Evolutionary conservation across 2,113 vertebrate species (phyloP).

Genomic region (Corythaeola cristata): DNA sequence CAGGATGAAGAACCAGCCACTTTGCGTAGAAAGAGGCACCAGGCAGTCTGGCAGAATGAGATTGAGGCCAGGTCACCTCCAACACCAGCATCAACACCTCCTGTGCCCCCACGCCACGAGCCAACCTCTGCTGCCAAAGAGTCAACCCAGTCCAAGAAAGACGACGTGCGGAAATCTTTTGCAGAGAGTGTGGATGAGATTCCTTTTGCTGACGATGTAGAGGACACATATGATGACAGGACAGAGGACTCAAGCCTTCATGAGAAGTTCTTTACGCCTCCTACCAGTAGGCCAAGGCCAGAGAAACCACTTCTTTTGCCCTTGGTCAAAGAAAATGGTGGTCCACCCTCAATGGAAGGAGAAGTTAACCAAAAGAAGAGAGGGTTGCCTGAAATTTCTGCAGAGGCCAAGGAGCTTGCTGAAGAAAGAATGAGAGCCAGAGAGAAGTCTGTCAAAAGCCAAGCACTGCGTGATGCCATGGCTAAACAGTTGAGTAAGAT

Average conservation of each 20-base stretch:
- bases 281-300: constrained; percentile 77
- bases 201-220: constrained; percentile 94
- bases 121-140: constrained; percentile 55
- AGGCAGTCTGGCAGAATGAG: constrained; percentile 78
- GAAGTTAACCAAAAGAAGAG: constrained; percentile 58
- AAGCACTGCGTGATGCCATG: constrained; percentile 91
- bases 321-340: constrained; percentile 84
- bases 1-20: constrained; percentile 89
- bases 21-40: constrained; percentile 76
- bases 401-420: constrained; percentile 91
- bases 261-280: constrained; percentile 86
- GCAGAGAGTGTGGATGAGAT: constrained; percentile 96
- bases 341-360: constrained; percentile 72
- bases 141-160: constrained; percentile 66
- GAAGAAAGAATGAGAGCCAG: constrained; percentile 92
- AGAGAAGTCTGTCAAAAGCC: constrained; percentile 95
- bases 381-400: constrained; percentile 79
- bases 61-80: constrained; percentile 43
- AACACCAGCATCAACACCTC: constrained; percentile 30
- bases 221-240: constrained; percentile 88
- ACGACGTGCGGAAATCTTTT: constrained; percentile 86
- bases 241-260: constrained; percentile 83
- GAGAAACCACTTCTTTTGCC: constrained; percentile 73
- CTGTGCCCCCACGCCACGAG: not conserved
- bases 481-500: constrained; percentile 89